These are phyloP conservation scores for Engraulis encrasicolus DNA, from an alignment of 2,113 vertebrate genomes.

Conservation along the genomic window DNA sequence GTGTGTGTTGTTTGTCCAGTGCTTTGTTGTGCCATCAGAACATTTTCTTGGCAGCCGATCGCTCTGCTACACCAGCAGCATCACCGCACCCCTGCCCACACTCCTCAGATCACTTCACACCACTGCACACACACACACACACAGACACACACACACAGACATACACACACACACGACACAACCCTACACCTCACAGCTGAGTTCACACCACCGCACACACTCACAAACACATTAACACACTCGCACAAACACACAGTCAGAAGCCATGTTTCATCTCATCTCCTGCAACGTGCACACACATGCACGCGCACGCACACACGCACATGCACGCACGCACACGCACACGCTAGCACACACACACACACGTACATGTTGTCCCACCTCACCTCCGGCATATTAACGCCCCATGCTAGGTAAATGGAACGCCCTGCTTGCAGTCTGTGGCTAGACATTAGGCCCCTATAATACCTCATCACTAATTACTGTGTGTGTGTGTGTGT, in stretches of 20 bases:
- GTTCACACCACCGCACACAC: neutral
- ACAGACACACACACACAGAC: too few relatives aligned
- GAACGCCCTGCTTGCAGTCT: neutral
- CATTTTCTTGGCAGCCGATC: neutral
- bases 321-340: too few relatives aligned
- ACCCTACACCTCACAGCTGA: neutral
- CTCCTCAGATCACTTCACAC: too few relatives aligned
- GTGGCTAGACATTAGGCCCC: neutral
- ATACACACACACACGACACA: too few relatives aligned
- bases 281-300: too few relatives aligned
- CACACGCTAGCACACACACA: too few relatives aligned
- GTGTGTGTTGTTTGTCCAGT: neutral
- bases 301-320: too few relatives aligned
- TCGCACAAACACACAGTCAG: neutral
- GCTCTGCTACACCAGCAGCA: neutral
- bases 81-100: neutral
- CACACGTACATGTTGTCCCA: too few relatives aligned
- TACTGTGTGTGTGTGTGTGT: too few relatives aligned
- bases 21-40: conserved; percentile 2
- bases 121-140: too few relatives aligned
- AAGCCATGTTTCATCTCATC: neutral
- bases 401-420: neutral
- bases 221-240: neutral
- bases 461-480: neutral
- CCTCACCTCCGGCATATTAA: too few relatives aligned